phyloP scores from a whole-genome alignment of 1,140 invertebrate genomes.

The Listronotus bonariensis region DNA sequence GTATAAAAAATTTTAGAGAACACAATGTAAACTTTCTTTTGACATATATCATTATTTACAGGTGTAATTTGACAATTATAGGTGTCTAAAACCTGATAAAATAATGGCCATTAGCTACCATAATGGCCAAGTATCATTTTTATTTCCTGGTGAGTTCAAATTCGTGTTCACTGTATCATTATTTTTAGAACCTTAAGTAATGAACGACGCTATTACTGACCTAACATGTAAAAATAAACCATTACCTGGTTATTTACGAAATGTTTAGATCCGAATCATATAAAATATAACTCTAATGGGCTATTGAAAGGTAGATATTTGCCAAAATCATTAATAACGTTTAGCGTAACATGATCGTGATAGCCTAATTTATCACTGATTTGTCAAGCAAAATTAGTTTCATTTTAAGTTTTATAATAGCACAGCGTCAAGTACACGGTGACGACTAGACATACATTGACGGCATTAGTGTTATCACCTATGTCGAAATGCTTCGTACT shows the following conservation, averaged over 20 bases:
- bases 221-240: conserved; percentile 15
- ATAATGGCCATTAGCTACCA: too few relatives aligned
- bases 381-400: conserved; percentile 19
- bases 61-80: too few relatives aligned
- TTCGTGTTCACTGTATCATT: neutral
- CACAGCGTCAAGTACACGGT: neutral
- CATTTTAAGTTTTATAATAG: neutral
- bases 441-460: too few relatives aligned
- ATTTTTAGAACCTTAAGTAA: neutral
- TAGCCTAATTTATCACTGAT: conserved; percentile 21
- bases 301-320: conserved; percentile 19
- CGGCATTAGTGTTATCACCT: too few relatives aligned
- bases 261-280: conserved; percentile 11
- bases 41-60: too few relatives aligned
- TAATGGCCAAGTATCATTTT: too few relatives aligned
- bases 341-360: conserved; percentile 17
- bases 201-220: neutral
- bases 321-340: conserved; percentile 27
- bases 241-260: conserved; percentile 18
- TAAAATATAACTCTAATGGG: conserved; percentile 14
- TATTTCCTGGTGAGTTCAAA: too few relatives aligned
- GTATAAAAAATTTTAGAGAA: too few relatives aligned
- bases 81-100: too few relatives aligned
- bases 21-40: too few relatives aligned
- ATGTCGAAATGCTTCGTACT: too few relatives aligned